These are phyloP conservation scores for Netelia inedita DNA, from an alignment of 2,888 invertebrate species.

Conservation along the genomic window DNA sequence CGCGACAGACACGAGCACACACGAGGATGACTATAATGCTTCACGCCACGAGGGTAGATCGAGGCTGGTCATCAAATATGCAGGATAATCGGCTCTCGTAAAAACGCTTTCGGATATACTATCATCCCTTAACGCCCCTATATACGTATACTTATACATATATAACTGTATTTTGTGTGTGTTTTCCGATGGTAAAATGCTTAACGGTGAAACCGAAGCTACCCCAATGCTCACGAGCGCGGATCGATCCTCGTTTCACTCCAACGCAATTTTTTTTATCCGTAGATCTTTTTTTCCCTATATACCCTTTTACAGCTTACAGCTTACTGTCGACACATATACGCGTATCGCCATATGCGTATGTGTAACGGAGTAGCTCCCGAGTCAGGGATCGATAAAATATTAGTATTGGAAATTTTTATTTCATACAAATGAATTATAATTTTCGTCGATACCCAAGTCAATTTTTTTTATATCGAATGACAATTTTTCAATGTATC, in stretches of 20 bases:
- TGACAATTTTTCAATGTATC: too few species aligned
- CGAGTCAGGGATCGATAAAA: neutral
- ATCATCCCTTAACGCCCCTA: neutral
- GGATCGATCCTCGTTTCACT: neutral
- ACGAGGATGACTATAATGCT: slow-evolving; percentile 72
- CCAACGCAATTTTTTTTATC: neutral
- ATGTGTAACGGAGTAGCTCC: neutral
- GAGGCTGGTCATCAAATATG: slow-evolving; percentile 77
- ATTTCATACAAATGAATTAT: too few species aligned
- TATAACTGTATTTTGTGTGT: slow-evolving; percentile 6
- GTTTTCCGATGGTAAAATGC: slow-evolving; percentile 6
- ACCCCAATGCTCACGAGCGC: neutral
- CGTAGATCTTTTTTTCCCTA: neutral
- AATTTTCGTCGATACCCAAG: too few species aligned
- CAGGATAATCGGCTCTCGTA: slow-evolving; percentile 75
- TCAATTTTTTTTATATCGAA: too few species aligned
- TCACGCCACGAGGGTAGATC: slow-evolving; percentile 66
- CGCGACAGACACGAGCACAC: slow-evolving; percentile 11
- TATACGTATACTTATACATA: neutral
- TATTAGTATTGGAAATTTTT: neutral
- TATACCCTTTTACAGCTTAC: neutral
- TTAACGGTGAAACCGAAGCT: neutral
- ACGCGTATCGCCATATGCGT: neutral
- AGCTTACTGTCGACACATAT: neutral
- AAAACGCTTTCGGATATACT: slow-evolving; percentile 67